Percentiles rank a stretch among this genome's conserved stretches.
These are phyloP conservation scores for Mesitornis unicolor DNA, from an alignment of 2,113 vertebrate species.

Conservation along the genomic window DNA sequence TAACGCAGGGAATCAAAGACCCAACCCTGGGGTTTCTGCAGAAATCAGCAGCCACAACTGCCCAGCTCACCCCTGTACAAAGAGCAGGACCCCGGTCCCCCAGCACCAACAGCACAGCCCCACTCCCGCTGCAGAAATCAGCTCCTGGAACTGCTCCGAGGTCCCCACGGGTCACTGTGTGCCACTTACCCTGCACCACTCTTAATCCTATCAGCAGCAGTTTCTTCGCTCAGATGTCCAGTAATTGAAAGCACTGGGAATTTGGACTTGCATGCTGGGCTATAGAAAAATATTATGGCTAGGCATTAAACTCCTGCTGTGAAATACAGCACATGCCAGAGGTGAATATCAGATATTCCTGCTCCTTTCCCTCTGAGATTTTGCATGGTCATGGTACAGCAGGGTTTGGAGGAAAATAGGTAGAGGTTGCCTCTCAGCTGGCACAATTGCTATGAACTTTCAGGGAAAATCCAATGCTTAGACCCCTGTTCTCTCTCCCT, in stretches of 20 bases:
- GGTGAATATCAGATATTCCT: background rate
- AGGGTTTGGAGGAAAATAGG: background rate
- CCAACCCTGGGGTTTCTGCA: background rate
- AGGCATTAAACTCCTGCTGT: background rate
- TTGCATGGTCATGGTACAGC: background rate
- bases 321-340: background rate
- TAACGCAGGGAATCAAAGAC: background rate
- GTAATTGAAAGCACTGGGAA: slow-evolving; percentile 11
- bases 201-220: background rate
- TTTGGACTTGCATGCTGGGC: background rate
- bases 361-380: background rate
- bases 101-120: background rate
- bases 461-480: background rate
- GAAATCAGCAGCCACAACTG: background rate
- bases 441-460: background rate
- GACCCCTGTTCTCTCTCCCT: background rate
- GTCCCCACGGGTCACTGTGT: background rate
- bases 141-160: background rate
- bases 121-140: background rate
- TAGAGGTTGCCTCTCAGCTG: background rate
- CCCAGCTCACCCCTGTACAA: background rate
- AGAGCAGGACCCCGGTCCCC: accelerated
- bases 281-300: slow-evolving; percentile 1
- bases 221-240: background rate
- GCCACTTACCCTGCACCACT: background rate